Base-by-base conservation (phyloP, 2,113 vertebrate species). In the Monarcha castaneiventris region DNA sequence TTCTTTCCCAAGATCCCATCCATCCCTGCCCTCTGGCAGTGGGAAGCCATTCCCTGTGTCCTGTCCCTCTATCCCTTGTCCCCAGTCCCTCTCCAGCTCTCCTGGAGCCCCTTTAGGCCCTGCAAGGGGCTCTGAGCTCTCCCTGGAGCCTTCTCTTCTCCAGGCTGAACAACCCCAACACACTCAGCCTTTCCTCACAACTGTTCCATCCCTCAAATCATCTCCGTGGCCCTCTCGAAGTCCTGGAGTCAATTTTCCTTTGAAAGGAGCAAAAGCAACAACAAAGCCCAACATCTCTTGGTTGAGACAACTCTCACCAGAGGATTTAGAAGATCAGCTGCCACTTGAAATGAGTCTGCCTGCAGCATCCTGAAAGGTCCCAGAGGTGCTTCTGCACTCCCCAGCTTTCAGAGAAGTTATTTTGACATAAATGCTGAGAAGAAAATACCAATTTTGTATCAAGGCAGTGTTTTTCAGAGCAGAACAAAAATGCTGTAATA, bases 161-260 rank as follows among this genome's bases (percentile, higher is more conserved):
- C 76, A 49, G 30, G 23, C 0, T 32, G 35, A 80, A 23, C 43
- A 26, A 0, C 0, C 32, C 44, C 22, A 54, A 2, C 29, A 1
- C 11, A 22, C 46, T 4, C 54, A 61, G n/a, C 62, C 62, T 30
- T 54, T 6, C 54, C 68, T 23, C 33, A 10, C 1, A 23, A 4
- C 44, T 44, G 32, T 11, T 51, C 69, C 69, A 82, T 15, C 23
- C 43, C 61, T 11, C 33, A 59, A 19, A 58, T 11, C 67, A 32
- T 6, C 67, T 43, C 37, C 0, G 0, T 8, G 32, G 21, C 7
- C 17, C 35, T 29, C 17, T 52, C 1, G 0, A 51, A 43, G 17
- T 4, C 35, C 35, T 15, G 12, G 8, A 67, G 7, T 49, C 20
- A 33, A 8, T 58, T 77, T 74, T 74, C 29, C 33, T 93, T 75